Evolutionary conservation across 1,140 invertebrate species (phyloP).

Genomic region (Neodiprion virginianus): DNA sequence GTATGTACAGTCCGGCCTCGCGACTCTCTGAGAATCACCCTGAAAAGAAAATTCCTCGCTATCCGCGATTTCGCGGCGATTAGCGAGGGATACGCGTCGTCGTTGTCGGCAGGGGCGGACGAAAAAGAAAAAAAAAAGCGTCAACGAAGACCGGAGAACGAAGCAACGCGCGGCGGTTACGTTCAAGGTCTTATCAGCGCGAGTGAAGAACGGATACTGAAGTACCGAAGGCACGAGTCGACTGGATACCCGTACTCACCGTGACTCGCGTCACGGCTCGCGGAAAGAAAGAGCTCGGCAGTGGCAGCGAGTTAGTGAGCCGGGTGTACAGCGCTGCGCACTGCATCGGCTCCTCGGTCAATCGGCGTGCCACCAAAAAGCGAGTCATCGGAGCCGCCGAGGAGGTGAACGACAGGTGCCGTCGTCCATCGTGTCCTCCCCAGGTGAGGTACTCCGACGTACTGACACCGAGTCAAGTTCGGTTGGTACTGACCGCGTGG

Average conservation of each 20-base stretch:
- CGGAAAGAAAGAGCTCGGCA: background rate
- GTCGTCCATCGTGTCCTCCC: background rate
- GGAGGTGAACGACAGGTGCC: background rate
- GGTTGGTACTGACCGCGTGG: background rate
- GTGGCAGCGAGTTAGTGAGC: background rate
- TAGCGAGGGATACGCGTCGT: too few species aligned
- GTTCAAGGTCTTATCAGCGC: slow-evolving; percentile 1
- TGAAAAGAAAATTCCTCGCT: too few species aligned
- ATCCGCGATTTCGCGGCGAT: too few species aligned
- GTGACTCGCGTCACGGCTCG: background rate
- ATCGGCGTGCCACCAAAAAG: background rate
- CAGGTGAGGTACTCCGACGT: background rate
- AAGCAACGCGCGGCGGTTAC: background rate
- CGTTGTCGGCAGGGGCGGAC: too few species aligned
- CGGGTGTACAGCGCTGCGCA: background rate
- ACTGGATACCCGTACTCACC: background rate
- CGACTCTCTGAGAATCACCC: too few species aligned
- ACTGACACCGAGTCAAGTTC: background rate
- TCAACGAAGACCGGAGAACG: too few species aligned
- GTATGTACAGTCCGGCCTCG: too few species aligned
- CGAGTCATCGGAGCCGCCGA: background rate
- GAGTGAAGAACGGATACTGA: background rate
- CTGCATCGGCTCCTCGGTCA: background rate
- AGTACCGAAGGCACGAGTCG: background rate
- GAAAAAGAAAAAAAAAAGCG: background rate